Conservation (phyloP, 2,888 invertebrate genomes). For the Microctonus hyperodae region DNA sequence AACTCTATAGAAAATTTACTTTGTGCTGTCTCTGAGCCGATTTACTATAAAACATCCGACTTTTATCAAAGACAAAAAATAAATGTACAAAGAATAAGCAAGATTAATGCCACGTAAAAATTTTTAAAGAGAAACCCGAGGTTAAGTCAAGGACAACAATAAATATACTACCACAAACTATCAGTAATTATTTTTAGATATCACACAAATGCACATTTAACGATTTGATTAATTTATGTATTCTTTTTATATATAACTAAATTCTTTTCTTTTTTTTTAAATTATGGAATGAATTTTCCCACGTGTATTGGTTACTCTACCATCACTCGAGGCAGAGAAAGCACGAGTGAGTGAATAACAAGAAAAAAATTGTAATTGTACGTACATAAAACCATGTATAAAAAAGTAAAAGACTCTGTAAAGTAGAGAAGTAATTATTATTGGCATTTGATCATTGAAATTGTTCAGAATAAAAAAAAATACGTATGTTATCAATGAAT, state of each 20-base stretch:
- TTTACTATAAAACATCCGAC: no score
- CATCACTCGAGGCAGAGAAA: conserved; percentile 25
- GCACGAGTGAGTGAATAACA: conserved; percentile 14
- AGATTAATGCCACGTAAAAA: neutral
- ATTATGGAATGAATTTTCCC: neutral
- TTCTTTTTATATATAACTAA: no score
- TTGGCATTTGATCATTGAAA: conserved; percentile 31
- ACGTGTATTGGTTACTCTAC: neutral
- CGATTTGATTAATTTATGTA: neutral
- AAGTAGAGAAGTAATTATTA: conserved; percentile 16
- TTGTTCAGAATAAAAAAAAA: conserved; percentile 16
- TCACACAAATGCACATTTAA: neutral
- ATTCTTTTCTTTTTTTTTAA: neutral
- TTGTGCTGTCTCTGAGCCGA: neutral
- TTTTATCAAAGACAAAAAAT: neutral
- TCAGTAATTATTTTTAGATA: neutral
- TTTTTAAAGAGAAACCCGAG: neutral
- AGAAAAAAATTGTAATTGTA: conserved; percentile 6
- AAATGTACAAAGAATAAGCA: neutral
- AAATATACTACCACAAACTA: neutral
- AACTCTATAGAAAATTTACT: neutral
- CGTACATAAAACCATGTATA: no score
- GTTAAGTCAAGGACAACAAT: no score
- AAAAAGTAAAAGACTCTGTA: no score
- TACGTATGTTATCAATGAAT: conserved; percentile 18